Conservation (phyloP, 2,113 vertebrate species). For the Anoplopoma fimbria region DNA sequence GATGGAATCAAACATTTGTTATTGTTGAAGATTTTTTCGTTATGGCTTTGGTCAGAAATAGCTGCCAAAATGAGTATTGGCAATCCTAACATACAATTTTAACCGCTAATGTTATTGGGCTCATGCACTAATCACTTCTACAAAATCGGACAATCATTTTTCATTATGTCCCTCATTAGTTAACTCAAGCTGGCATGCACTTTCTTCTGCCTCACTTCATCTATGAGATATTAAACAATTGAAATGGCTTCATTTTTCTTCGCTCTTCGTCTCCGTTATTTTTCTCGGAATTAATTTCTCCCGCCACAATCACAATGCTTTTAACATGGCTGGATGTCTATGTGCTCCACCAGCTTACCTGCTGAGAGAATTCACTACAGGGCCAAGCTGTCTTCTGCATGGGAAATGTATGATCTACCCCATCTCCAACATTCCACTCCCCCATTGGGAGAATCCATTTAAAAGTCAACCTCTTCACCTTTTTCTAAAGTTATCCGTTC, state of each 20-base stretch:
- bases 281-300: constrained; percentile 72
- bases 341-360: constrained; percentile 76
- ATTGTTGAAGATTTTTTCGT: constrained; percentile 22
- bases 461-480: constrained; percentile 33
- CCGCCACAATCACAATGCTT: constrained; percentile 83
- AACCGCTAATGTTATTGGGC: constrained; percentile 3
- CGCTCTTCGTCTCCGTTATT: constrained; percentile 62
- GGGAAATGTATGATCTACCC: constrained; percentile 79
- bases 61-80: constrained; percentile 2
- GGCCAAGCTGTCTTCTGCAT: no score
- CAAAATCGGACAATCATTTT: constrained; percentile 8
- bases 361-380: no score
- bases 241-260: constrained; percentile 48
- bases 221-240: constrained; percentile 41
- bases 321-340: constrained; percentile 83
- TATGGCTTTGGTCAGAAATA: constrained; percentile 23
- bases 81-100: constrained; percentile 8
- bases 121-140: constrained; percentile 20
- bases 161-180: constrained; percentile 10
- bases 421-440: constrained; percentile 68
- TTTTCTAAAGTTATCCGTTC: constrained; percentile 34
- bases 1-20: constrained; percentile 21
- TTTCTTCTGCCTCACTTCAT: constrained; percentile 17
- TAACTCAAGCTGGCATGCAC: neutral
- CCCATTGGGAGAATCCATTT: constrained; percentile 53